Conservation (phyloP, 1,140 invertebrate species). For the Drosophila pandora region DNA sequence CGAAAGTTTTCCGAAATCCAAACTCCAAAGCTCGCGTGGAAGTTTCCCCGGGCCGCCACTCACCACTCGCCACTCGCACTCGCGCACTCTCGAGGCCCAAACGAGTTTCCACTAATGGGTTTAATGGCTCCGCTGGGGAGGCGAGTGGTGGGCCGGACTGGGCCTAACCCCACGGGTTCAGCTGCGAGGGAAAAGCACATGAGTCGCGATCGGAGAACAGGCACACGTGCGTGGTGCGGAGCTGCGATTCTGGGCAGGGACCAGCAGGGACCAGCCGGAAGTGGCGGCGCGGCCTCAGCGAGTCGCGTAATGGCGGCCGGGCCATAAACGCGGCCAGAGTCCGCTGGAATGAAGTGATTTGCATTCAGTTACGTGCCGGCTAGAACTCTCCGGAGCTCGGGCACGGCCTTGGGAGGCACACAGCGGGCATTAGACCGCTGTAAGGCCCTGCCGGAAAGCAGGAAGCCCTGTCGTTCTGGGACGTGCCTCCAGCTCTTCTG, state of each 20-base stretch:
- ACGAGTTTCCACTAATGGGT: slow-evolving; percentile 61
- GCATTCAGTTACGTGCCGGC: slow-evolving; percentile 75
- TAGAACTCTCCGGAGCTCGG: slow-evolving; percentile 10
- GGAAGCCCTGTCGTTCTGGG: slow-evolving; percentile 48
- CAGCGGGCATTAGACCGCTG: slow-evolving; percentile 53
- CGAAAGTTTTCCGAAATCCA: slow-evolving; percentile 18
- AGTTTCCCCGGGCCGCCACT: slow-evolving; percentile 12
- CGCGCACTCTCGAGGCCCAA: slow-evolving; percentile 9
- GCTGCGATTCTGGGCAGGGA: slow-evolving; percentile 2
- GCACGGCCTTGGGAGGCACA: background rate
- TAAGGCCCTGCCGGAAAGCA: slow-evolving; percentile 58
- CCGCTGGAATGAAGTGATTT: slow-evolving; percentile 71
- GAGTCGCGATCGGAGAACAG: too few species aligned
- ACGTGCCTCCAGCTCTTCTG: slow-evolving; percentile 21
- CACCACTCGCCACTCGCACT: background rate
- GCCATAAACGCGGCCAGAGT: slow-evolving; percentile 62
- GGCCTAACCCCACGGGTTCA: slow-evolving; percentile 30
- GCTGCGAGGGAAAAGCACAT: background rate
- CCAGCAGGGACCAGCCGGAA: slow-evolving; percentile 52
- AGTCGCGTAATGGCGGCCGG: slow-evolving; percentile 65
- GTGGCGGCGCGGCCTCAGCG: slow-evolving; percentile 61
- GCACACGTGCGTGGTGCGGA: slow-evolving; percentile 29
- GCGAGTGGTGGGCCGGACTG: slow-evolving; percentile 12
- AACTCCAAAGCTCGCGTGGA: slow-evolving; percentile 13
- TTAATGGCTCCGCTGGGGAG: slow-evolving; percentile 39